These are phyloP conservation scores for Tupaia chinensis DNA, from an alignment of 2,113 vertebrate species.

Conservation along the genomic window DNA sequence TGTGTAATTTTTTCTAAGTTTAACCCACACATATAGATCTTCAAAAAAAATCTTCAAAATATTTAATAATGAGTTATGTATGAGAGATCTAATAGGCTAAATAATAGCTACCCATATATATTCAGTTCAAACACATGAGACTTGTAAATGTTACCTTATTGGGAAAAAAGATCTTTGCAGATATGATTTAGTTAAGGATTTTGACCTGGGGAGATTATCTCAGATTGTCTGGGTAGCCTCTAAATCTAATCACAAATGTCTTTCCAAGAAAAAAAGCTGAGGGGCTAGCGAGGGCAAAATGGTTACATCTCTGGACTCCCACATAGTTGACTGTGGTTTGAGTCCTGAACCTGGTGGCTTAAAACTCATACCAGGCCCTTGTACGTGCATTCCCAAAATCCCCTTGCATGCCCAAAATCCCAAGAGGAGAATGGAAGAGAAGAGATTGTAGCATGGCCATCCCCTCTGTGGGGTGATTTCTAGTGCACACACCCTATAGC, in stretches of 20 bases:
- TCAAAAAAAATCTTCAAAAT: background rate
- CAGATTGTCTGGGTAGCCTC: background rate
- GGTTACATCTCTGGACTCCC: no score
- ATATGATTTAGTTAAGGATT: background rate
- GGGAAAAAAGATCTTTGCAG: background rate
- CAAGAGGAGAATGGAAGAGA: no score
- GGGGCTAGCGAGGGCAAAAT: background rate
- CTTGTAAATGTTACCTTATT: background rate
- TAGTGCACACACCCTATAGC: no score
- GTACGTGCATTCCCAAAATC: no score
- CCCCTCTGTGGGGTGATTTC: no score
- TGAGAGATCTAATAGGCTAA: fast-evolving
- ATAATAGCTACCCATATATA: no score
- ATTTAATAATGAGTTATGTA: background rate
- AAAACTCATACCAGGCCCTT: no score
- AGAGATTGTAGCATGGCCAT: no score
- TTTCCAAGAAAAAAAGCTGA: background rate
- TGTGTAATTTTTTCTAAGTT: background rate
- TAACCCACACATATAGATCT: background rate
- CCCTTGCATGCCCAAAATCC: no score
- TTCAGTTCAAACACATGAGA: background rate
- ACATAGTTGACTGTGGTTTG: no score
- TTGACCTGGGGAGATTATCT: background rate
- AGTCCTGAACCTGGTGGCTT: no score
- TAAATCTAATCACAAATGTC: background rate